phyloP scores from a whole-genome alignment of 2,113 vertebrate species.

The Ovibos moschatus region DNA sequence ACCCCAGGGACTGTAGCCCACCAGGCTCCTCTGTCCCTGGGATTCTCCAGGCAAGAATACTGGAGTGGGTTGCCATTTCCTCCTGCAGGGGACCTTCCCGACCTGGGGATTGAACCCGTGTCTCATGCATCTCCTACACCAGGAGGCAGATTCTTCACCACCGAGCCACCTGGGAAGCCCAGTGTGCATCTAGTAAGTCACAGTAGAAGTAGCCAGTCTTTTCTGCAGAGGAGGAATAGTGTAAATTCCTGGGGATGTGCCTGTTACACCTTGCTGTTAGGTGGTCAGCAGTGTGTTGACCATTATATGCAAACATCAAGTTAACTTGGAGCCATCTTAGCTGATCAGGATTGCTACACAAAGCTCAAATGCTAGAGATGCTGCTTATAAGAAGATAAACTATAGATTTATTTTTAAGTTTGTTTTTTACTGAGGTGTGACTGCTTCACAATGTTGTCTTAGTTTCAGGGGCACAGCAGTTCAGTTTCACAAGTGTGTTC shows the following conservation, averaged over 20 bases:
- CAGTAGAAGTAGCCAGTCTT: too few relatives aligned
- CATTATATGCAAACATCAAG: accelerated
- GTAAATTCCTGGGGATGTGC: accelerated
- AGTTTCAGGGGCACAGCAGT: accelerated
- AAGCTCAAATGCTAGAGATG: background rate
- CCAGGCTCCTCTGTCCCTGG: background rate
- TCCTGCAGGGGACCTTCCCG: background rate
- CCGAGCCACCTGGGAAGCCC: background rate
- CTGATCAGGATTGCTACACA: background rate
- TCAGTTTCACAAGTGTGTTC: background rate
- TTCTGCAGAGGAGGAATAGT: background rate
- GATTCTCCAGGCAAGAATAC: background rate
- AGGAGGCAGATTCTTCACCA: background rate
- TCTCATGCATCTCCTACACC: background rate
- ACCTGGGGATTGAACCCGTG: accelerated
- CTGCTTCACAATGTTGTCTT: background rate
- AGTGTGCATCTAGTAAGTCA: background rate
- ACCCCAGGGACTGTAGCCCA: background rate
- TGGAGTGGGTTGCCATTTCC: background rate
- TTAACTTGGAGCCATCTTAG: too few relatives aligned
- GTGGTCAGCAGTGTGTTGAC: background rate
- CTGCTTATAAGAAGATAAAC: background rate
- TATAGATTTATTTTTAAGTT: background rate
- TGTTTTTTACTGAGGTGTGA: background rate
- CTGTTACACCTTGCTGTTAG: accelerated